Base-by-base conservation (phyloP, 2,797 vertebrate species). In the Acanthiza pusilla region DNA sequence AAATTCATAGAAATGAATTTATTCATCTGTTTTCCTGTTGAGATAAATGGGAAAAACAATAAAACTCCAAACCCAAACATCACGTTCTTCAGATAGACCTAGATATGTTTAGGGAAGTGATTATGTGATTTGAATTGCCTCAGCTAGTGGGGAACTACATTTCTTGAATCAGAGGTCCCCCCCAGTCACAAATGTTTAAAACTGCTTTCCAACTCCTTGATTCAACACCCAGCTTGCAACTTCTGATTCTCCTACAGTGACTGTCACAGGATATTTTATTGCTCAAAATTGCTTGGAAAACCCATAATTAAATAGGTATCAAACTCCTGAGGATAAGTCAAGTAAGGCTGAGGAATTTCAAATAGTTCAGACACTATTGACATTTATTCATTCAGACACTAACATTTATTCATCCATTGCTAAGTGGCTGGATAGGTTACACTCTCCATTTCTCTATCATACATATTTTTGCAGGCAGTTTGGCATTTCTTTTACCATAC, bases 31-130 rank as follows among this genome's bases (percentile, higher is more conserved):
- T 85, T 79, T 89, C 30, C 36, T 66, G 17, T 62, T n/a, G 11
- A 91, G 4, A 4, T 17, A 91, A 68, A 26, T 54, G 5, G 19
- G 4, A 68, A 71, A 86, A 74, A 7, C 2, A 30, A 14, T 5
- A 57, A 63, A 85, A 45, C 2, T 0, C 7, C 19, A 76, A 13
- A 0, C 5, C 1, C 12, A 51, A 68, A 25, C 2, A 18, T 29
- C 1, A 0, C 53, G 29, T 29, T 71, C 85, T 61, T 78, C 27
- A 53, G 22, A 30, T 53, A 78, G 62, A 8, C 10, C 32, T 89
- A 19, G 20, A 10, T 58, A 42, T 47, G 6, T 45, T 74, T 65
- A 81, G 26, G 13, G 16, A 81, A 63, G 29, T 30, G 71, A 57
- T 60, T 60, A 32, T 21, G 21, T 43, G 4, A 43, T 57, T 84